Base-by-base conservation (phyloP, 2,113 vertebrate genomes). In the Cygnus atratus region DNA sequence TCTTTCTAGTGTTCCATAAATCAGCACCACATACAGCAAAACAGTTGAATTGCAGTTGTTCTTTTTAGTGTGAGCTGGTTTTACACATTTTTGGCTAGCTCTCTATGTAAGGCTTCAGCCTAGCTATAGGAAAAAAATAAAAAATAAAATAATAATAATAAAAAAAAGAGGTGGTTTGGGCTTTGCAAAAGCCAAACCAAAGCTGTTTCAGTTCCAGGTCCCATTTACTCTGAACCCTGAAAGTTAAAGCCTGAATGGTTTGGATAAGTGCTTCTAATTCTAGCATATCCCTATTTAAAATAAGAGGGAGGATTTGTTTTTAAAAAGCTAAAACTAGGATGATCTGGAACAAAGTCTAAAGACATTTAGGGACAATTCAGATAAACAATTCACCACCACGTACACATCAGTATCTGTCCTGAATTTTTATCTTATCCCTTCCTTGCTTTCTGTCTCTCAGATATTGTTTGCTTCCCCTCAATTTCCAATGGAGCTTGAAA, bases 231-330 rank as follows among this genome's bases (percentile, higher is more conserved):
- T 71, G 74, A 87, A 82, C 55, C n/a, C 67, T 81, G 48, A 90
- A 90, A 81, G 80, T 82, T 80, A 87, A 90, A 92, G 73, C 61
- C 10, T 52, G 65, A 52, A 82, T 92, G 54, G 65, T 59, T 96
- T 90, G 65, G 86, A 31, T 90, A 95, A 87, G n/a, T 88, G 73
- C 39, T 93, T 96, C 90, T 94, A 94, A 93, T 92, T 96, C 90
- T 88, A 88, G 80, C 52, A 68, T 72, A 72, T 9, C 10, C 19
- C 29, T 87, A 90, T 84, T 96, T 94, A 94, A 96, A 96, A 78
- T 68, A 92, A 87, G 83, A 84, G 61, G 80, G 85, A 92, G 57
- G 83, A 70, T 71, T 68, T 93, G 68, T 92, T 96, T 97, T 96
- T 88, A 48, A 90, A 91, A 85, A 91, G 15, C 71, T 95, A 89